These are phyloP conservation scores for Sternarchorhynchus goeldii DNA, from an alignment of 2,797 vertebrate species.

Conservation along the genomic window DNA sequence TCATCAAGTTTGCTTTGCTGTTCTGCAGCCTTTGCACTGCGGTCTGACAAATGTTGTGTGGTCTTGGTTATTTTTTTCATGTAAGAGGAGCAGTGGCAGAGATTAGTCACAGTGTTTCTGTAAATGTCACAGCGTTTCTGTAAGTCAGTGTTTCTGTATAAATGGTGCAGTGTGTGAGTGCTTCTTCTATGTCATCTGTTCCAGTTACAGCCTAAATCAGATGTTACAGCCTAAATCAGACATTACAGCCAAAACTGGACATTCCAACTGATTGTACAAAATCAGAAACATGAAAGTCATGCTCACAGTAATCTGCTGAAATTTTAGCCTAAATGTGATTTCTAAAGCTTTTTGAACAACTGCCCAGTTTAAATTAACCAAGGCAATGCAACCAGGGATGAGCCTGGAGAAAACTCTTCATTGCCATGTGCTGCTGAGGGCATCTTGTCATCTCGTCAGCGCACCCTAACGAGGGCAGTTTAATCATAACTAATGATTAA, in stretches of 20 bases:
- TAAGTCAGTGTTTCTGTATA: slow-evolving; percentile 6
- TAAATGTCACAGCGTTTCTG: slow-evolving; percentile 29
- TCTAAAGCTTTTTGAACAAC: no score
- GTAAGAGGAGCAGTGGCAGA: slow-evolving; percentile 10
- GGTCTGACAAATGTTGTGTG: slow-evolving; percentile 8
- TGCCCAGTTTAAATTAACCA: no score
- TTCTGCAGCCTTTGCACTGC: not conserved
- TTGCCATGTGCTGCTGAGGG: not conserved
- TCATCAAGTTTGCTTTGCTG: not conserved
- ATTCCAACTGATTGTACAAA: no score
- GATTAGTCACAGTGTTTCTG: slow-evolving; percentile 37
- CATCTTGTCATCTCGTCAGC: not conserved
- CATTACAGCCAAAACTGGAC: no score
- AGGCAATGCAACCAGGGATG: no score
- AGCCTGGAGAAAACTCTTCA: no score
- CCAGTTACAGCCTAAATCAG: not conserved
- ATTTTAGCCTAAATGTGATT: no score
- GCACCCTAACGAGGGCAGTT: slow-evolving; percentile 39
- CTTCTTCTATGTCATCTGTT: slow-evolving; percentile 18
- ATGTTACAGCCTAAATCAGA: no score
- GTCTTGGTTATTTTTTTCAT: slow-evolving; percentile 20
- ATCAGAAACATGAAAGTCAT: no score
- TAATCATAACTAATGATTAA: slow-evolving; percentile 58
- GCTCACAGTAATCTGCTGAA: no score
- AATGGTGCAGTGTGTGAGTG: slow-evolving; percentile 8